These are phyloP conservation scores for Brachyopa scutellaris DNA, from an alignment of 2,888 invertebrate species.

Conservation along the genomic window DNA sequence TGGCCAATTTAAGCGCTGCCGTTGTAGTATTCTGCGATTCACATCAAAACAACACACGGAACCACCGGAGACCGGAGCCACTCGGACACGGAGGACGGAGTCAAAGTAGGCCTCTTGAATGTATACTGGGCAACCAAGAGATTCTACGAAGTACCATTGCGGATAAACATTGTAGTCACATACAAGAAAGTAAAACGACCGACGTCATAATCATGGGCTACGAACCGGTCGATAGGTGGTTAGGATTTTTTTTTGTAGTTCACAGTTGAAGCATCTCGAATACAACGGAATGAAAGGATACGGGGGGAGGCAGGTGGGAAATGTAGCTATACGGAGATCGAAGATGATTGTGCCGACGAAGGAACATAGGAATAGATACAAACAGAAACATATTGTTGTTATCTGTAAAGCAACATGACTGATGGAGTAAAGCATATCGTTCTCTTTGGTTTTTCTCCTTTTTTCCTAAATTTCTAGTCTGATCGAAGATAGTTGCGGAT, in stretches of 20 bases:
- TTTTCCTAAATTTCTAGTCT: background rate
- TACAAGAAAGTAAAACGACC: background rate
- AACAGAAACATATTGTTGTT: conserved; percentile 19
- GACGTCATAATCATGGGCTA: conserved; percentile 40
- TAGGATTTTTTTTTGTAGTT: conserved; percentile 24
- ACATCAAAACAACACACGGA: background rate
- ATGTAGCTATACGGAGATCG: too few species aligned
- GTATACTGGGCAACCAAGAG: background rate
- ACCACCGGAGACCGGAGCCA: too few species aligned
- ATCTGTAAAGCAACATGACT: background rate
- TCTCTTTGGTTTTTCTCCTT: background rate
- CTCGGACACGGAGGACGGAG: too few species aligned
- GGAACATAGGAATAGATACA: background rate
- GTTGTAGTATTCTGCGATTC: conserved; percentile 17
- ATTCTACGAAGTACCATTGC: background rate
- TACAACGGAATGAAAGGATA: background rate
- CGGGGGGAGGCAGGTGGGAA: conserved; percentile 8
- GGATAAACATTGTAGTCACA: background rate
- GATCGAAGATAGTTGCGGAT: background rate
- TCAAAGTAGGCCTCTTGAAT: too few species aligned
- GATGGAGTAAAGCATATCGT: background rate
- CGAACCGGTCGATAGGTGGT: conserved; percentile 22
- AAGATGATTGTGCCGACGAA: background rate
- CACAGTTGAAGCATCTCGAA: conserved; percentile 13
- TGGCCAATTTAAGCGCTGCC: conserved; percentile 2